Evolutionary conservation across 2,888 invertebrate species (phyloP), one percentile per base, ranked within the genome.

Genomic region (Yponomeuta cagnagella): DNA sequence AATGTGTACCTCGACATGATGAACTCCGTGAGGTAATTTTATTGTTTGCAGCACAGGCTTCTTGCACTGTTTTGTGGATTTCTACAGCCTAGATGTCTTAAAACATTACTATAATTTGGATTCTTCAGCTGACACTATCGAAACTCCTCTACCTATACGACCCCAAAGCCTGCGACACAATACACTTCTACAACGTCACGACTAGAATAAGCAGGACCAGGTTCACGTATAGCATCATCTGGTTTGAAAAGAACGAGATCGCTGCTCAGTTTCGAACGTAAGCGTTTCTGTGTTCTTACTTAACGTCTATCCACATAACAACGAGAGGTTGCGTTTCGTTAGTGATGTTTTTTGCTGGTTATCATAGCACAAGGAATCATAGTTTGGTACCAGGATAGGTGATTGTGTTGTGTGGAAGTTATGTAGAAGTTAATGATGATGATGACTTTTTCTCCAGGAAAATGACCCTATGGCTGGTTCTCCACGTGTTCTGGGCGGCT

Each of bases 131-230:
- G 4, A 89, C 89, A 0, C 74, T 90, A 10, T 78, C 86, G 48
- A 91, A 91, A 74, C 75, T 90, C 6, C 74, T 90, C 2, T 92
- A 91, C 72, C 76, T 91, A 0, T 87, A 89, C 74, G 91, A 92
- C 71, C 91, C 91, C 30, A 79, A 76, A 8, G 82, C 84, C 0
- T 91, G 91, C 70, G 85, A 80, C 0, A 76, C 81, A 10, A 73
- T 86, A 3, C 79, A 81, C 70, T 87, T 88, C 77, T 91, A 89
- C 75, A 91, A 91, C 76, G 77, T 86, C 73, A 87, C 88, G 0
- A 73, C 74, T 2, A 10, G 71, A 1, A 71, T 64, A 9, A 43
- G 71, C 1, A 73, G 78, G 0, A 72, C 63, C 1, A 64, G 72
- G 9, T 12, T 73, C 0, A 73, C 77, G 2, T 79, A 81, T 0